phyloP scores from a whole-genome alignment of 2,113 vertebrate species.

The Pygoscelis adeliae region DNA sequence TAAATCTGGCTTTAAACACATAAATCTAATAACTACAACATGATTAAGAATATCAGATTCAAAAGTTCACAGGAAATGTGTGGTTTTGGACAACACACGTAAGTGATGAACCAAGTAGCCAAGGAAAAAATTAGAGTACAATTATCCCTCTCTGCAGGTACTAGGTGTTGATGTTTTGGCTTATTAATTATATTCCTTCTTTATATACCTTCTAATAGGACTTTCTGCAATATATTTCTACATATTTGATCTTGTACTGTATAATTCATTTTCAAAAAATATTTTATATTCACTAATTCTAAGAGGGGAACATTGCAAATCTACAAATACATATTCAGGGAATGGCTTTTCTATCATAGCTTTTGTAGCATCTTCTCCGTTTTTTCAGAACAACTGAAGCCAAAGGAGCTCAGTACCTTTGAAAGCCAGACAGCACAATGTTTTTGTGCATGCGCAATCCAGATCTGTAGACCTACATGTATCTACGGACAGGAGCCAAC shows the following conservation, averaged over 20 bases:
- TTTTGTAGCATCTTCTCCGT: neutral
- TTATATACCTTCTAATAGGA: neutral
- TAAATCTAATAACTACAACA: neutral
- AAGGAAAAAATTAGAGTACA: neutral
- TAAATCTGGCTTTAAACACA: neutral
- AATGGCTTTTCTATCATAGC: neutral
- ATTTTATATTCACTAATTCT: neutral
- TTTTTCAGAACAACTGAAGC: neutral
- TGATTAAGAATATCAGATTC: neutral
- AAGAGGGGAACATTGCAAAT: neutral
- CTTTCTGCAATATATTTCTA: neutral
- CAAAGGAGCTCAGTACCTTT: neutral
- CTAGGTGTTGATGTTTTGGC: neutral
- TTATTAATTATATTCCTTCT: neutral
- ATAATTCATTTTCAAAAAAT: neutral
- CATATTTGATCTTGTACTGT: neutral
- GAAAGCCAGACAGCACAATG: neutral
- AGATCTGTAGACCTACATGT: neutral
- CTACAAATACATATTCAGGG: neutral
- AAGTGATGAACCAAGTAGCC: neutral
- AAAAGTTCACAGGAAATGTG: neutral
- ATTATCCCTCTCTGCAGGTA: neutral
- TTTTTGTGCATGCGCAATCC: neutral
- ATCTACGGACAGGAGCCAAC: neutral
- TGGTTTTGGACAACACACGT: neutral